Conservation (phyloP, 2,797 vertebrate genomes). For the Hippoglossus hippoglossus region DNA sequence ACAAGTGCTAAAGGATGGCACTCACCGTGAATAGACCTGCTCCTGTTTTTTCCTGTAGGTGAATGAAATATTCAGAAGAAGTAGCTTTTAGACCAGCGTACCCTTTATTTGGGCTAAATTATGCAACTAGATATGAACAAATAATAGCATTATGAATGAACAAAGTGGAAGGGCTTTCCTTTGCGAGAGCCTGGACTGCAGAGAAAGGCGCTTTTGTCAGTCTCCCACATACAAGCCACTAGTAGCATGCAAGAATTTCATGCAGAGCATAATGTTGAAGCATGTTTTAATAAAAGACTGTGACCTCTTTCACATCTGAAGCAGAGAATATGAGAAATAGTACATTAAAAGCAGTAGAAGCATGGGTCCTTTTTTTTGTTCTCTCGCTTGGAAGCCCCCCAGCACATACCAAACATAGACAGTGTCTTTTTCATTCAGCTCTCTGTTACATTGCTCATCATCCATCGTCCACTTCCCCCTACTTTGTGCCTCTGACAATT, state of each 20-base stretch:
- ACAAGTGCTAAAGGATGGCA: background rate
- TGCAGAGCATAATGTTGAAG: conserved; percentile 25
- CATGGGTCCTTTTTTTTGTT: conserved; percentile 34
- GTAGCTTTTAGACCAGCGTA: conserved; percentile 63
- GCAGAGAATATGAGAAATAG: conserved; percentile 24
- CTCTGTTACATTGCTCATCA: conserved; percentile 73
- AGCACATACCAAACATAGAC: conserved; percentile 70
- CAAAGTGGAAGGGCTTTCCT: conserved; percentile 48
- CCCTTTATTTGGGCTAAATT: conserved; percentile 70
- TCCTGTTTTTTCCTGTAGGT: conserved; percentile 40
- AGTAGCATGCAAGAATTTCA: conserved; percentile 23
- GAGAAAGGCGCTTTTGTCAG: conserved; percentile 18
- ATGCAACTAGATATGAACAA: conserved; percentile 67
- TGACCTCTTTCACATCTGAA: conserved; percentile 32
- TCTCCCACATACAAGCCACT: conserved; percentile 12
- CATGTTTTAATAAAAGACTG: conserved; percentile 55
- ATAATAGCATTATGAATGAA: conserved; percentile 53
- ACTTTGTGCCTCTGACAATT: conserved; percentile 76
- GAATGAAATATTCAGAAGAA: conserved; percentile 77
- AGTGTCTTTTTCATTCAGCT: conserved; percentile 68
- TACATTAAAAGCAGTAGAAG: conserved; percentile 53
- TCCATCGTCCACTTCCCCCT: conserved; percentile 66
- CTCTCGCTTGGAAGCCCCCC: conserved; percentile 37
- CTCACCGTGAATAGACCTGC: conserved; percentile 26
- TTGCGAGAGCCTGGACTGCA: conserved; percentile 24